These are phyloP conservation scores for Centropyge bicolor DNA, from an alignment of 2,797 vertebrate genomes.

Conservation along the genomic window DNA sequence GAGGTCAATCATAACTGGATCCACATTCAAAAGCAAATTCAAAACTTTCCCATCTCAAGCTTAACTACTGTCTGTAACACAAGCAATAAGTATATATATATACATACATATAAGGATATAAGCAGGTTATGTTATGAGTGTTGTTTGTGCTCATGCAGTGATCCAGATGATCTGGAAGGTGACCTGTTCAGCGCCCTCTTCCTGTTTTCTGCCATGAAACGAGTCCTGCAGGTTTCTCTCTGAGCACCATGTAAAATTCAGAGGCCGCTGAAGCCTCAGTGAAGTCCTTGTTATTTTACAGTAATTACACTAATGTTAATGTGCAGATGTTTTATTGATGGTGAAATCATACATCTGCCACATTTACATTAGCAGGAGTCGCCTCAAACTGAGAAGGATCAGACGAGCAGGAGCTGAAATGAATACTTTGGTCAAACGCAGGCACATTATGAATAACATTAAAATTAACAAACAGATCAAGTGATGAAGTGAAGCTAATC, in stretches of 20 bases:
- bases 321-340: constrained; percentile 44
- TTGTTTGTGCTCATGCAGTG: background rate
- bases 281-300: constrained; percentile 12
- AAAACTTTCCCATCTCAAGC: no score
- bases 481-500: constrained; percentile 40
- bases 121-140: no score
- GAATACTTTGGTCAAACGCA: background rate
- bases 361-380: constrained; percentile 10
- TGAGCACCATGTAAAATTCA: background rate
- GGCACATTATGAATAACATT: constrained; percentile 40
- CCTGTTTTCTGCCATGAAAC: background rate
- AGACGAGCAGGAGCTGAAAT: constrained; percentile 2
- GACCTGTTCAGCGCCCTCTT: background rate
- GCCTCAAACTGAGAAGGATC: background rate
- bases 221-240: background rate
- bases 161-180: background rate
- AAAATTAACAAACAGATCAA: constrained; percentile 57
- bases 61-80: no score
- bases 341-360: background rate
- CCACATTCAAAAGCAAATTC: no score
- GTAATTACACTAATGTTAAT: constrained; percentile 24
- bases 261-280: background rate
- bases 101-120: no score
- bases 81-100: no score
- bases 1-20: no score